Conservation (phyloP, 1,140 invertebrate species). For the Diorhabda sublineata region DNA sequence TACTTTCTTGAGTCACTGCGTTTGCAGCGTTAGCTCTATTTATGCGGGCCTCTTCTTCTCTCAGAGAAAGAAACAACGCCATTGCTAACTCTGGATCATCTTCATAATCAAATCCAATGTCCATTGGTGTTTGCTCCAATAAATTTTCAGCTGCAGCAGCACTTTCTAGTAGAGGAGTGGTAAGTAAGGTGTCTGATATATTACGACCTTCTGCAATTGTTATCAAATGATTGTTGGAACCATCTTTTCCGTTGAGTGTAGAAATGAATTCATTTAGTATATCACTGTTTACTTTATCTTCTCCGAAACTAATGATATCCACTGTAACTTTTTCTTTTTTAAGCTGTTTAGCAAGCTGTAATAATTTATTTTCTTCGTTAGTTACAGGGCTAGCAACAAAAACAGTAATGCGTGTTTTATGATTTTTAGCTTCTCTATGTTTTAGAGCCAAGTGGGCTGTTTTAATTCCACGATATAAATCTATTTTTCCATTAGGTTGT, state of each 20-base stretch:
- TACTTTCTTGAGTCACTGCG: constrained; percentile 48
- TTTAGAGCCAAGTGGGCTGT: constrained; percentile 97
- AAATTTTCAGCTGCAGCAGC: constrained; percentile 87
- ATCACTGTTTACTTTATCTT: constrained; percentile 81
- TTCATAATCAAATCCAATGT: constrained; percentile 99
- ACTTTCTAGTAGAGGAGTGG: constrained; percentile 92
- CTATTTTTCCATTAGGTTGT: constrained; percentile 87
- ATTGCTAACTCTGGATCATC: constrained; percentile 98
- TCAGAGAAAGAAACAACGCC: constrained; percentile 96
- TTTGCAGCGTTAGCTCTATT: constrained; percentile 66
- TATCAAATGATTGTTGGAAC: constrained; percentile 86
- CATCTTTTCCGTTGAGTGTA: constrained; percentile 95
- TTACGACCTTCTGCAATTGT: constrained; percentile 92
- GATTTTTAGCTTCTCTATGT: constrained; percentile 98
- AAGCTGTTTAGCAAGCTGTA: constrained; percentile 93
- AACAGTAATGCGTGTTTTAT: constrained; percentile 97
- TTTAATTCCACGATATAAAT: constrained; percentile 86
- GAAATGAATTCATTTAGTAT: constrained; percentile 87
- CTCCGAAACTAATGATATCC: constrained; percentile 97
- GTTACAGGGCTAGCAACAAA: constrained; percentile 97
- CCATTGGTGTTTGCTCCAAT: constrained; percentile 82
- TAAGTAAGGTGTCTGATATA: constrained; percentile 91
- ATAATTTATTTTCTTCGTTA: constrained; percentile 88
- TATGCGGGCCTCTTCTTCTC: constrained; percentile 91
- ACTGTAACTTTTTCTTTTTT: constrained; percentile 99